Conservation (phyloP, 2,113 vertebrate genomes). For the Odocoileus hemionus region DNA sequence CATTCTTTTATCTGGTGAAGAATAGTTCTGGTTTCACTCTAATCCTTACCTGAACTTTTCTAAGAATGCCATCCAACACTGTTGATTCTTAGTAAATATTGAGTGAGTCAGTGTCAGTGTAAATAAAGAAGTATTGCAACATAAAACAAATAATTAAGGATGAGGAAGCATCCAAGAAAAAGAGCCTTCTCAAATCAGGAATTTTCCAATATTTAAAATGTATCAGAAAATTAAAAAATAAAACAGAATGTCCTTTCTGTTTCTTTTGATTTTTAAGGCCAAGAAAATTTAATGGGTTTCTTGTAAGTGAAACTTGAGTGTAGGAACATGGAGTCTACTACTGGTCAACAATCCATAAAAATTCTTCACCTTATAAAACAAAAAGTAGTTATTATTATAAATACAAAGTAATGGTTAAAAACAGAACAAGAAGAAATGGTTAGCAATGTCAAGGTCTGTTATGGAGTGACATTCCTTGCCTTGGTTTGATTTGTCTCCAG, state of each 20-base stretch:
- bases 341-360: slow-evolving; percentile 12
- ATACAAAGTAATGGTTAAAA: not conserved
- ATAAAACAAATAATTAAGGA: not conserved
- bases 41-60: not conserved
- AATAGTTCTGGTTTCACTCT: not conserved
- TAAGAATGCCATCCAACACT: not conserved
- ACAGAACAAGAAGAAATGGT: not conserved
- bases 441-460: not conserved
- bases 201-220: not conserved
- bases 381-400: not conserved
- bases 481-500: not conserved
- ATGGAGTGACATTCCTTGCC: not conserved
- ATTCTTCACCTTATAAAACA: not conserved
- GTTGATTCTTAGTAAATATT: not conserved
- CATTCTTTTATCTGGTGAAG: not conserved
- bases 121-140: not conserved
- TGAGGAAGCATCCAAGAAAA: not conserved
- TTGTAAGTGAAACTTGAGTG: not conserved
- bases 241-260: not conserved
- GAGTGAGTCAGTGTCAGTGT: not conserved
- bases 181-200: not conserved
- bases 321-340: not conserved
- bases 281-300: not conserved
- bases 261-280: not conserved
- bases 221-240: slow-evolving; percentile 7